Evolutionary conservation across 2,113 vertebrate genomes (phyloP).

Genomic region (Capricornis sumatraensis): DNA sequence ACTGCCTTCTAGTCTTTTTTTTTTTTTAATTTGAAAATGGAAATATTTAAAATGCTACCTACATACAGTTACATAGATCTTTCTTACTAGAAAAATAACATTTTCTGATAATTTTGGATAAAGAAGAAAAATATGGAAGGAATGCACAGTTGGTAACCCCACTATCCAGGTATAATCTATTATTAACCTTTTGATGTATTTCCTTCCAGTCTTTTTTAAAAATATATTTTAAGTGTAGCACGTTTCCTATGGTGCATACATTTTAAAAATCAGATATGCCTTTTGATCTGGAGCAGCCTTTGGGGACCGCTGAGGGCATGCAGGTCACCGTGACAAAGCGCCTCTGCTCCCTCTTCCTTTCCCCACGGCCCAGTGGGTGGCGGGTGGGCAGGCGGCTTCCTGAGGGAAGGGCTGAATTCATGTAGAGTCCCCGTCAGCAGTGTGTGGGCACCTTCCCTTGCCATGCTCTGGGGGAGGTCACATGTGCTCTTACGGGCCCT

Average conservation of each 20-base stretch:
- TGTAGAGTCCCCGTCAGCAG: neutral
- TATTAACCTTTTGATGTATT: neutral
- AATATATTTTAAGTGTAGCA: neutral
- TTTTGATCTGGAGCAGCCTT: neutral
- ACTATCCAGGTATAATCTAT: neutral
- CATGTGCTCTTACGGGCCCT: neutral
- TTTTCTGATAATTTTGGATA: neutral
- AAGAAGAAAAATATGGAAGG: neutral
- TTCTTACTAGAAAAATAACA: neutral
- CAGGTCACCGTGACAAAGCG: neutral
- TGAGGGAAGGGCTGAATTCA: neutral
- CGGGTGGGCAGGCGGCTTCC: neutral
- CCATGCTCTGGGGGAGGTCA: neutral
- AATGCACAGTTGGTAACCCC: neutral
- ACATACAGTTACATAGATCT: neutral
- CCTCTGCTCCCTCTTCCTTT: neutral
- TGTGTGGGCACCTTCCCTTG: neutral
- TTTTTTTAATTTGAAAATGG: neutral
- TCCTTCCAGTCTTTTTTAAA: neutral
- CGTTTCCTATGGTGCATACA: neutral
- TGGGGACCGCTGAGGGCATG: neutral
- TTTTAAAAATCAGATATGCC: neutral
- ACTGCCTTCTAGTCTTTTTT: neutral
- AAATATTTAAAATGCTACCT: neutral
- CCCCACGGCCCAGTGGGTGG: neutral